Base-by-base conservation (phyloP, 2,797 vertebrate genomes). In the Cyclopterus lumpus region DNA sequence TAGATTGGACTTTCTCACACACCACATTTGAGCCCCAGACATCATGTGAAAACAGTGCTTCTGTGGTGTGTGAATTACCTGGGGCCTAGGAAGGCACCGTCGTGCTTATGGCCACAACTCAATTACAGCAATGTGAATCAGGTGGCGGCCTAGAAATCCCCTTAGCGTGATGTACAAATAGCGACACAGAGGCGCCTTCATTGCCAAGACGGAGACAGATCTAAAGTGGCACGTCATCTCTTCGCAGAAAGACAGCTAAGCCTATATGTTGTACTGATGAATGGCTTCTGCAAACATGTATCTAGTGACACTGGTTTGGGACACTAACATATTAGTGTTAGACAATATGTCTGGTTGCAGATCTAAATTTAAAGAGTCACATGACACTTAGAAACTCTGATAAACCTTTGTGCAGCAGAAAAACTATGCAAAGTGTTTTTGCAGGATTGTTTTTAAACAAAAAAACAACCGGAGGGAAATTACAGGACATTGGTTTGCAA, bases 91-190 rank as follows among this genome's bases (percentile, higher is more conserved):
- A 76, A 83, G 81, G 84, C 81, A 76, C 91, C 87, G 88, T 79
- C 78, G 87, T 60, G 89, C 86, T 89, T 77, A 86, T 84, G 88
- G 89, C 91, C 83, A 86, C 86, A 93, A 94, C 91, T 93, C 91
- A 90, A 94, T 94, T 93, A 93, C 85, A 83, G 89, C 87, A 93
- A 93, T 92, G 90, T 87, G 92, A 94, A 89, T 94, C 93, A 93
- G 93, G 93, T 93, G 93, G 89, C 85, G 28, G 84, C 66, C 76
- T 68, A 90, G 83, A 93, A 93, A 93, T 91, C 93, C 92, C 92
- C 89, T 88, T 55, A 79, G 79, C 82, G 82, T 78, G 84, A 86
- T 75, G 70, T 82, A 77, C 83, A 88, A 89, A 84, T 73, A 86
- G 79, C 85, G 85, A 90, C 87, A 92, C 77, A 91, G 86, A 88